Conservation (phyloP, 2,797 vertebrate genomes). For the Chloroceryle amazona region DNA sequence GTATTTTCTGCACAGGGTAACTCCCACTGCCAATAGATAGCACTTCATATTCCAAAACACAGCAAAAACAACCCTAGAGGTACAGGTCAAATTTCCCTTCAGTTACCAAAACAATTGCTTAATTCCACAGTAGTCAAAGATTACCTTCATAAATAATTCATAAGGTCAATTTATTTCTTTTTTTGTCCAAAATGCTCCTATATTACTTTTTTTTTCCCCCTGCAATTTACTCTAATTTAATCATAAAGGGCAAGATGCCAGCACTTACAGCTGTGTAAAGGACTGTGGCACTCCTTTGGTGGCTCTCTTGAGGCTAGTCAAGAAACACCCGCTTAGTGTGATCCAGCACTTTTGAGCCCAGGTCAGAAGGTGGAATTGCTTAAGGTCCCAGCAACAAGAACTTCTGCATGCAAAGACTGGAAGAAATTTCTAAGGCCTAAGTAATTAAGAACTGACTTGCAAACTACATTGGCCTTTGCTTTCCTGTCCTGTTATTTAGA, state of each 20-base stretch:
- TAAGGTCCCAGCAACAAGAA: not conserved
- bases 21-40: not conserved
- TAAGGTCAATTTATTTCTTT: not conserved
- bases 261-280: not conserved
- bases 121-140: not conserved
- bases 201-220: not conserved
- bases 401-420: not conserved
- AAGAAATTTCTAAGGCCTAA: not conserved
- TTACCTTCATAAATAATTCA: not conserved
- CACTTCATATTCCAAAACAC: not conserved
- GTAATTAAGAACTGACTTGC: not conserved
- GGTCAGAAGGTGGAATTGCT: not conserved
- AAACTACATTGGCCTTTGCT: not conserved
- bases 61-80: not conserved
- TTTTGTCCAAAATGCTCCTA: not conserved
- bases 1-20: not conserved
- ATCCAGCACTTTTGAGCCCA: not conserved
- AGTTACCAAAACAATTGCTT: not conserved
- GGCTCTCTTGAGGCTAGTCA: not conserved
- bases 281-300: not conserved
- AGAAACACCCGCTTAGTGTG: not conserved
- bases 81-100: conserved; percentile 11
- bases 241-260: not conserved
- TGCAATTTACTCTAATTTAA: not conserved
- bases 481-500: not conserved